phyloP scores from a whole-genome alignment of 2,113 vertebrate species.

The Dipodomys stephensi region DNA sequence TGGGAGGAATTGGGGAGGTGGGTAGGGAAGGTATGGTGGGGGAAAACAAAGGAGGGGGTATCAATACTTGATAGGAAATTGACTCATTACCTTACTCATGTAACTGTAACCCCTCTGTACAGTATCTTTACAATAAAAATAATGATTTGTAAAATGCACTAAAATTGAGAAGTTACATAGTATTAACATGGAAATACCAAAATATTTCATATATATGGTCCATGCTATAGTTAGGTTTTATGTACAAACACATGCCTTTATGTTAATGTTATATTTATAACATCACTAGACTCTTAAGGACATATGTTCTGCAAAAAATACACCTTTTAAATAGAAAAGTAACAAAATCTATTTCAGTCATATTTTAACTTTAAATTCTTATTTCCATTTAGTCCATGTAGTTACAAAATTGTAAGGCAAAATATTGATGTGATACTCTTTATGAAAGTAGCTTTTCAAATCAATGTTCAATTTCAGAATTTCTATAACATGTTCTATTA shows the following conservation, averaged over 20 bases:
- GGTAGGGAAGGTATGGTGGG: no score
- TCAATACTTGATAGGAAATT: no score
- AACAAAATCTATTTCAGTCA: slow-evolving; percentile 20
- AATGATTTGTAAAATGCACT: not conserved
- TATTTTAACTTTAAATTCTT: slow-evolving; percentile 60
- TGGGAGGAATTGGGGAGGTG: no score
- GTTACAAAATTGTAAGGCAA: slow-evolving; percentile 59
- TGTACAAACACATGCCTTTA: slow-evolving; percentile 63
- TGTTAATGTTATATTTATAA: slow-evolving; percentile 47
- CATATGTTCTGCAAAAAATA: slow-evolving; percentile 56
- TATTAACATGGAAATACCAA: slow-evolving; percentile 37
- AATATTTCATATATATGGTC: slow-evolving; percentile 45
- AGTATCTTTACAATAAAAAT: no score
- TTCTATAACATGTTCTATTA: slow-evolving; percentile 75
- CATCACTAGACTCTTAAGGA: slow-evolving; percentile 58
- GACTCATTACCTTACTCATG: no score
- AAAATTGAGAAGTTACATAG: slow-evolving; percentile 4
- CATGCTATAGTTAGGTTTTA: slow-evolving; percentile 56
- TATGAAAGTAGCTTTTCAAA: slow-evolving; percentile 54
- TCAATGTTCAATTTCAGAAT: slow-evolving; percentile 64
- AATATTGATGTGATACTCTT: slow-evolving; percentile 35
- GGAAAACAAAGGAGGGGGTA: no score
- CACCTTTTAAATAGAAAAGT: no score
- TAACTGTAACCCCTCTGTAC: no score
- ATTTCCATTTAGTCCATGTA: slow-evolving; percentile 53